Percentiles rank a stretch among this genome's conserved stretches.
These are phyloP conservation scores for Nematopogon swammerdamellus DNA, from an alignment of 2,888 invertebrate species.

Conservation along the genomic window DNA sequence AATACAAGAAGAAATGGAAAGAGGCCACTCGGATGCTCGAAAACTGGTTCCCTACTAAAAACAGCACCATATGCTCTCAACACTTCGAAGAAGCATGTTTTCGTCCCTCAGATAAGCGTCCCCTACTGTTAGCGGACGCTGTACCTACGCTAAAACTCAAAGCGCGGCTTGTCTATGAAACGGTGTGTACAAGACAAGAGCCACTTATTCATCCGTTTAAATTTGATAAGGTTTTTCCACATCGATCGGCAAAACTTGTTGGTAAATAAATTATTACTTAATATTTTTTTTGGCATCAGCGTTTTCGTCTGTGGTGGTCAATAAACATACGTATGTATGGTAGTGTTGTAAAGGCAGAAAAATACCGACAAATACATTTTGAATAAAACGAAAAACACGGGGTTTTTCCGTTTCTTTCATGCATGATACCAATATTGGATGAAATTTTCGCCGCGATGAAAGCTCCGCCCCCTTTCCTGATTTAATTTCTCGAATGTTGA, in stretches of 20 bases:
- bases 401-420: no score
- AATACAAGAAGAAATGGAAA: background rate
- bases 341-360: no score
- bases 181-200: background rate
- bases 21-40: background rate
- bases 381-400: no score
- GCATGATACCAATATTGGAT: no score
- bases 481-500: no score
- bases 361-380: no score
- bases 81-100: conserved; percentile 1
- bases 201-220: background rate
- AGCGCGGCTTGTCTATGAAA: background rate
- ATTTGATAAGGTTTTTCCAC: background rate
- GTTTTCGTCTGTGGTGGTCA: background rate
- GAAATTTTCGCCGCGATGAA: no score
- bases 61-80: background rate
- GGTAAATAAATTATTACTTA: background rate
- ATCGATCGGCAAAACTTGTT: background rate
- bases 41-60: background rate
- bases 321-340: conserved; percentile 1
- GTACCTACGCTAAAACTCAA: conserved; percentile 1
- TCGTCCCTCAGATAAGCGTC: background rate
- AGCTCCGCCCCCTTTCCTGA: no score
- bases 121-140: background rate
- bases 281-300: background rate